These are phyloP conservation scores for Myiotriccus ornatus DNA, from an alignment of 2,797 vertebrate genomes.

Conservation along the genomic window DNA sequence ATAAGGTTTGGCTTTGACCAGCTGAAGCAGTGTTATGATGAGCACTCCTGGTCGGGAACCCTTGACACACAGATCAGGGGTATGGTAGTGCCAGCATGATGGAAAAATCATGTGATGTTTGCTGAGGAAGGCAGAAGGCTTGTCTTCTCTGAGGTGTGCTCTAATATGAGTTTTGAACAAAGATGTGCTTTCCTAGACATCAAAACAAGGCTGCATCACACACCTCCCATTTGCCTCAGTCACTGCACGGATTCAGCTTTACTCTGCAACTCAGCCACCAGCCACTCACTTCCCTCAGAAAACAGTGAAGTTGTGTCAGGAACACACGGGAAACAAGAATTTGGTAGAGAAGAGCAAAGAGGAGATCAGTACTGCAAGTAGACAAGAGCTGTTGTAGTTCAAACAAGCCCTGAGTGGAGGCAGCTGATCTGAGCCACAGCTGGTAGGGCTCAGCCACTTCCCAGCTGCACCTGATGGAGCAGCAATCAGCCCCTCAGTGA, in stretches of 20 bases:
- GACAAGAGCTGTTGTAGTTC: background rate
- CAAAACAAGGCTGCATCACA: background rate
- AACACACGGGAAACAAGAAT: background rate
- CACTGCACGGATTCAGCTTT: background rate
- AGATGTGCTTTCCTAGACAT: background rate
- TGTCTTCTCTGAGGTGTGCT: background rate
- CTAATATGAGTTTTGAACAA: background rate
- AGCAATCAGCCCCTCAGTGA: background rate
- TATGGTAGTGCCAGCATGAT: background rate
- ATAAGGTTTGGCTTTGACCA: background rate
- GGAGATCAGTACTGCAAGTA: accelerated
- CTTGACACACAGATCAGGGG: accelerated
- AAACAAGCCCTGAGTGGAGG: background rate
- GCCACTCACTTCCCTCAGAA: background rate
- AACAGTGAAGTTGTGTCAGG: background rate
- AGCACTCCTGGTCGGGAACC: accelerated
- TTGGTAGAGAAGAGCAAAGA: background rate
- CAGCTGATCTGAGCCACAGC: background rate
- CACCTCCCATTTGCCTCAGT: background rate
- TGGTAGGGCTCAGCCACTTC: background rate
- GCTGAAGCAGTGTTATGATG: accelerated
- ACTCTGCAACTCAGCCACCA: background rate
- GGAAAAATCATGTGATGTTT: background rate
- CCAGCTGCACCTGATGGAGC: background rate
- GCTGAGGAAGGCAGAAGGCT: background rate